These are phyloP conservation scores for Macrophya annulata DNA, from an alignment of 2,888 invertebrate genomes.

Conservation along the genomic window DNA sequence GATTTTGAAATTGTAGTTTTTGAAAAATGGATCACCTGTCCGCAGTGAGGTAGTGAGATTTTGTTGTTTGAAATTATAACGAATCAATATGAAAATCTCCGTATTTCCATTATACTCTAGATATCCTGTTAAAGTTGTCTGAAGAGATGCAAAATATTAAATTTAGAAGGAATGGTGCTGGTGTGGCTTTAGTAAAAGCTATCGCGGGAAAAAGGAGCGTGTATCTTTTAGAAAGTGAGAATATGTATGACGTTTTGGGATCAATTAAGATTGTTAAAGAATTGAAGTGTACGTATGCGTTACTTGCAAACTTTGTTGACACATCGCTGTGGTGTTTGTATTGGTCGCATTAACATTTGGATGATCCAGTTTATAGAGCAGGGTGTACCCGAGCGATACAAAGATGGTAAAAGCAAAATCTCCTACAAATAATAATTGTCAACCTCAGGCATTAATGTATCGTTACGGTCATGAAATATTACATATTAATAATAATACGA, in stretches of 20 bases:
- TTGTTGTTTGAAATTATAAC: not conserved
- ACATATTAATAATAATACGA: constrained; percentile 17
- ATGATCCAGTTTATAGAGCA: constrained; percentile 23
- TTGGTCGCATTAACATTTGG: constrained; percentile 1
- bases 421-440: constrained; percentile 37
- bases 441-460: constrained; percentile 36
- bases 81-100: not conserved
- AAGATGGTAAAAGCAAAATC: constrained; percentile 23
- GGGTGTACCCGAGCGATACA: not conserved
- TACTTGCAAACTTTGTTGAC: constrained; percentile 5
- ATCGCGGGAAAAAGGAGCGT: not conserved
- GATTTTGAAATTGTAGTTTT: not conserved
- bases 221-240: constrained; percentile 27
- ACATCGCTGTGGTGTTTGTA: constrained; percentile 19
- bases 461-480: constrained; percentile 7
- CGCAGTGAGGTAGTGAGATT: not conserved
- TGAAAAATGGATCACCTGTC: constrained; percentile 1
- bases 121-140: constrained; percentile 40
- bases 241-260: constrained; percentile 27
- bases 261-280: constrained; percentile 40
- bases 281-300: constrained; percentile 34
- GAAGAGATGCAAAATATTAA: constrained; percentile 37
- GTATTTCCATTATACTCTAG: constrained; percentile 36
- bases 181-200: not conserved
- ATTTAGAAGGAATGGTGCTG: constrained; percentile 24